Base-by-base conservation (phyloP, 2,888 invertebrate species). In the Idaea aversata region DNA sequence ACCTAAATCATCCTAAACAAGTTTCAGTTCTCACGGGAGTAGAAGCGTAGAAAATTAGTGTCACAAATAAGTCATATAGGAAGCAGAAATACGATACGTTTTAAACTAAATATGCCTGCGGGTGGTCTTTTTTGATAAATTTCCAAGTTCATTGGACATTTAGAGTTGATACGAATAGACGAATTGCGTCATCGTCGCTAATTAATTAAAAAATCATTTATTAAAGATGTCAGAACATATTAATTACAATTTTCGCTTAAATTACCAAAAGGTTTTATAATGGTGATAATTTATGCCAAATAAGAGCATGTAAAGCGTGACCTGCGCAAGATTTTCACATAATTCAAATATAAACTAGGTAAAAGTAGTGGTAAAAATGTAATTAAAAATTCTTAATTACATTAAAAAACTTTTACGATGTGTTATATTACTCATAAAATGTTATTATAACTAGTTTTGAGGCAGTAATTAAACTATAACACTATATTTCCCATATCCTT, bases 51-150 rank as follows among this genome's bases (percentile, higher is more conserved):
- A 68, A 68, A 61, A 66, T 66, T 62, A 63, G 61, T 61, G 59
- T 36, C 59, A 62, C 25, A 64, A 16, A 47, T 59, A 60, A 59
- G 25, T 64, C 63, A 36, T 57, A 63, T 82, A 84, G 78, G 36
- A 35, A 61, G 16, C 61, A 70, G 83, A 74, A 86, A 88, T 80
- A 67, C 72, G 85, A 88, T 87, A 86, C 82, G 80, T 80, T 79
- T 73, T 80, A 72, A 77, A 78, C 80, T 75, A 72, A 47, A 75
- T 80, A 81, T 79, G 79, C 76, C 75, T 72, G 79, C 83, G 89
- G 89, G 90, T 90, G 90, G 90, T 88, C 90, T 72, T 67, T 65
- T 47, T 47, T 10, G 47, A 47, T 47, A 5, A 47, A 47, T 47
- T 47, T 47, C 13, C 13, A 47, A 47, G 47, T 47, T 47, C 47